Percentiles rank a stretch among this genome's conserved stretches.
phyloP scores from a whole-genome alignment of 1,140 invertebrate species.

The Doryteuthis pealeii region DNA sequence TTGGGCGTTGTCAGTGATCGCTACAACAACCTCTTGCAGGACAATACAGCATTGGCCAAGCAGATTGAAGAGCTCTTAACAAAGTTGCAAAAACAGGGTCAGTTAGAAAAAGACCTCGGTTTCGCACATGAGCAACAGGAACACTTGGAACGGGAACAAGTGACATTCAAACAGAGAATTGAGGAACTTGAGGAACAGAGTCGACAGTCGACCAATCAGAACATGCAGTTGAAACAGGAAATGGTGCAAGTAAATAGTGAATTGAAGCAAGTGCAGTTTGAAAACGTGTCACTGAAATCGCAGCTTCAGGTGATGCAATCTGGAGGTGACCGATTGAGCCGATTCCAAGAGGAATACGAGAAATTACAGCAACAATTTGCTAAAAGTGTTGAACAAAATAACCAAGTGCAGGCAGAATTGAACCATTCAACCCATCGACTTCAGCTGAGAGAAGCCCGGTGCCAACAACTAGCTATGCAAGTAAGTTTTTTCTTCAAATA shows the following conservation, averaged over 20 bases:
- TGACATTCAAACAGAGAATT: slow-evolving; percentile 36
- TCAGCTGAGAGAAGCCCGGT: slow-evolving; percentile 82
- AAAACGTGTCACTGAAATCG: slow-evolving; percentile 40
- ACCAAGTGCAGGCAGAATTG: slow-evolving; percentile 65
- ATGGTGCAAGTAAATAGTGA: slow-evolving; percentile 30
- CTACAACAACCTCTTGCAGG: slow-evolving; percentile 45
- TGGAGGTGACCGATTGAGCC: slow-evolving; percentile 28
- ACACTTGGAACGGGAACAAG: slow-evolving; percentile 45
- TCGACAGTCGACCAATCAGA: slow-evolving; percentile 31
- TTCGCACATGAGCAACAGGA: slow-evolving; percentile 33
- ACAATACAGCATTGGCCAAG: slow-evolving; percentile 48
- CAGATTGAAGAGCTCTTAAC: slow-evolving; percentile 53
- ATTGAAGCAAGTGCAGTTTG: slow-evolving; percentile 43
- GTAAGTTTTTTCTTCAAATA: slow-evolving; percentile 26
- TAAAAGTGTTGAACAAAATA: slow-evolving; percentile 54
- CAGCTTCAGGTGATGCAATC: slow-evolving; percentile 33
- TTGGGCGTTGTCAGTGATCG: slow-evolving; percentile 39
- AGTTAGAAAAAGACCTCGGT: slow-evolving; percentile 29
- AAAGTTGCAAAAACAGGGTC: slow-evolving; percentile 31
- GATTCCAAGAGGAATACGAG: slow-evolving; percentile 44
- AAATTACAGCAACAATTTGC: slow-evolving; percentile 47
- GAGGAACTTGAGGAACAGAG: slow-evolving; percentile 45
- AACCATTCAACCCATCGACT: slow-evolving; percentile 82
- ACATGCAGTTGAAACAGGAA: slow-evolving; percentile 37
- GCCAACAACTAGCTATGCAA: slow-evolving; percentile 80